phyloP scores from a whole-genome alignment of 2,113 vertebrate species.

The Agapornis roseicollis region DNA sequence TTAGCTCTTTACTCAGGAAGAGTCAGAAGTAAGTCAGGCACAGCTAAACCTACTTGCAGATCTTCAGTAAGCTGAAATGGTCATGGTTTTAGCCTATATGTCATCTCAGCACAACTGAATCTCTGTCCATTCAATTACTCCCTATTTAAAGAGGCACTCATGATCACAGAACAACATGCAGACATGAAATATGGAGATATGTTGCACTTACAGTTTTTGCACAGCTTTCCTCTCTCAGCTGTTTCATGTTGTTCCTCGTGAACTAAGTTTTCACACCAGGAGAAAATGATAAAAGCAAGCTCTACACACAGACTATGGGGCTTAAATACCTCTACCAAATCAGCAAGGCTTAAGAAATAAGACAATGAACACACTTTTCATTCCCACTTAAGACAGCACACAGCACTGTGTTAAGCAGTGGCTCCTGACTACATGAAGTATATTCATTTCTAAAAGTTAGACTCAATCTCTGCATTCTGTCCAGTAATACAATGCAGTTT shows the following conservation, averaged over 20 bases:
- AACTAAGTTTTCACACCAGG: neutral
- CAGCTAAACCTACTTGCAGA: neutral
- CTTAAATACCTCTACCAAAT: neutral
- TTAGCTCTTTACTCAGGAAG: neutral
- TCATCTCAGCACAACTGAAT: neutral
- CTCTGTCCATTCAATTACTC: neutral
- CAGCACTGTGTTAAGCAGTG: neutral
- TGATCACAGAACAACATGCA: neutral
- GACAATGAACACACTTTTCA: neutral
- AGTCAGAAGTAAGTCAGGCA: neutral
- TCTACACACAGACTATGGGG: neutral
- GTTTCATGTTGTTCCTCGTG: neutral
- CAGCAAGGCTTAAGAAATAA: neutral
- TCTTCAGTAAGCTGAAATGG: neutral
- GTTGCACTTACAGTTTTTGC: neutral
- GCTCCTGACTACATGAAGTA: neutral
- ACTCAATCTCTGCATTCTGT: neutral
- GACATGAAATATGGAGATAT: neutral
- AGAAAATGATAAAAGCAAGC: neutral
- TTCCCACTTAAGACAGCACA: neutral
- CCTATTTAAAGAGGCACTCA: neutral
- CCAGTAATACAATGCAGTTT: neutral
- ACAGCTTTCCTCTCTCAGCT: neutral
- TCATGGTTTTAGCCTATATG: neutral
- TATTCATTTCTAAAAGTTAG: neutral